Evolutionary conservation across 2,797 vertebrate genomes (phyloP), one percentile per base, ranked within the genome.

Genomic region (Gymnothorax javanicus): DNA sequence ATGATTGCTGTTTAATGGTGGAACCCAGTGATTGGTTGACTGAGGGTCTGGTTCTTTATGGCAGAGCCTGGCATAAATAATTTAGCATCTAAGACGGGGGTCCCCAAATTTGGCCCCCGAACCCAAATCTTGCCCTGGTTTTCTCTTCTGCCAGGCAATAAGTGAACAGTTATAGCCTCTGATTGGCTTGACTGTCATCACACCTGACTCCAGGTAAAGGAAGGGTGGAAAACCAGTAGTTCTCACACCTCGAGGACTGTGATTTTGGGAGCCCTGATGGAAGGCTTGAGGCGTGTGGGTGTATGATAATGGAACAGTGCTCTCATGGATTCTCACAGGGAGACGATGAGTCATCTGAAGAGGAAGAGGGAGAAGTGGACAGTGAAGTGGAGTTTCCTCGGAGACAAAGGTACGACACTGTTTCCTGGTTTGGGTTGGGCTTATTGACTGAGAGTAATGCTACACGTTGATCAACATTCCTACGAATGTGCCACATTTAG

Each of bases 321-420:
- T 79, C 43, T 79, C 73, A 52, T 71, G 58, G 69, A 27, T 82
- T 84, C 43, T 27, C 89, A 88, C 94, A 99, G 98, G 97, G 95
- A 0, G 97, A 97, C 1, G 98, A 99, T 50, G 98, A 99, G 89
- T 99, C 99, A 6, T 99, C 99, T 11, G 99, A 99, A 92, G 98
- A 99, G 91, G 98, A 99, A 88, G 98, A 99, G 93, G 99, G 99
- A 0, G 99, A 99, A 94, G 99, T 99, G 84, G 99, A 99, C 88
- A 99, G 99, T 89, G 99, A 99, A 95, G 98, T 99, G 89, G 99
- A 99, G 93, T 99, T 99, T 95, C 99, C 99, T 93, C 95, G 98
- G 94, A 97, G 98, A 94, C 99, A 96, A 93, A 98, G 98, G 98
- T 99, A 96, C 96, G 89, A 84, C 56, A 56, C 82, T 87, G 79